Base-by-base conservation (phyloP, 2,888 invertebrate genomes). In the Polyploca ridens region DNA sequence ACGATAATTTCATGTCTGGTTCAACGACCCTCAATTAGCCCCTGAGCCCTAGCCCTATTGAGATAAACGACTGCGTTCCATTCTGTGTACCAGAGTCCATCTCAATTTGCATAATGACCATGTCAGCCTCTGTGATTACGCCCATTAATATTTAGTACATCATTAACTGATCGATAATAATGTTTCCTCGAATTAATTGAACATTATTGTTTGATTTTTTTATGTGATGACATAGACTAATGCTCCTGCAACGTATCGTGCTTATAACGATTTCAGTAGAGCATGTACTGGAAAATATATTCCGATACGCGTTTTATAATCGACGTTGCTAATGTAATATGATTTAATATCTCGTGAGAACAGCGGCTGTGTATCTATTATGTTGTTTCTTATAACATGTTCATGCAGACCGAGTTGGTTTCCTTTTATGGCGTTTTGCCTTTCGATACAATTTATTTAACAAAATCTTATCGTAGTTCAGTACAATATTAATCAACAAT, bases 1-100 rank as follows among this genome's bases (percentile, higher is more conserved):
- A 72, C 74, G 80, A 82, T 81, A 80, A 84, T 88, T 83, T 84
- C 78, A 81, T 77, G 79, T 76, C 71, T 77, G 73, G 89, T 87
- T 90, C 86, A 82, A 85, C 76, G 88, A 84, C 85, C 89, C 78
- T 82, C 86, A 88, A 90, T 90, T 89, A 89, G 83, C 78, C 81
- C 74, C 82, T 78, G 78, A 83, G 86, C 86, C 85, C 84, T 87
- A 87, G 81, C 83, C 86, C 84, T 87, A 87, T 89, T 88, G 84
- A 88, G 85, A 87, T 86, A 83, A 85, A 87, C 83, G 82, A 78
- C 72, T 75, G 77, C 76, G 75, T 79, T 73, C 79, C 79, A 74
- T 75, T 74, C 72, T 75, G 74, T 73, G 74, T 73, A 69, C 76
- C 70, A 73, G 81, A 80, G 76, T 80, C 79, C 82, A 73, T 81